These are phyloP conservation scores for Arnoldichthys spilopterus DNA, from an alignment of 2,797 vertebrate species.

Conservation along the genomic window DNA sequence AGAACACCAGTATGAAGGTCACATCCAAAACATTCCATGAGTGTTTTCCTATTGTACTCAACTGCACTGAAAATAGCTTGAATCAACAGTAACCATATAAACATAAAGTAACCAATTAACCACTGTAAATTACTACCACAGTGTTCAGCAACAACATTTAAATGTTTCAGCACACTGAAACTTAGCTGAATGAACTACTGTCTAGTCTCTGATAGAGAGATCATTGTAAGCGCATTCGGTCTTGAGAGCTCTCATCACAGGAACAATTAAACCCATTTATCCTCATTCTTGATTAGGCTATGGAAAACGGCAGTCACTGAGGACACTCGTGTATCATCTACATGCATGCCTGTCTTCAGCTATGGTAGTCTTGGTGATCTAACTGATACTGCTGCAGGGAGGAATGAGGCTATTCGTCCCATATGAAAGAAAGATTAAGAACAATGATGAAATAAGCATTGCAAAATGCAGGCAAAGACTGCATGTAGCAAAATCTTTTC, in stretches of 20 bases:
- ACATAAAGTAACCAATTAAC: neutral
- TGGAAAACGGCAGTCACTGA: constrained; percentile 33
- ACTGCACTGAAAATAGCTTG: neutral
- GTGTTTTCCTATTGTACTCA: neutral
- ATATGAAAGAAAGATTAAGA: neutral
- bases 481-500: neutral
- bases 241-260: constrained; percentile 4
- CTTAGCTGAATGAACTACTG: constrained; percentile 13
- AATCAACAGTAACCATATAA: neutral
- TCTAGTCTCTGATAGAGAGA: constrained; percentile 29
- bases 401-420: neutral
- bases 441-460: neutral
- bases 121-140: neutral
- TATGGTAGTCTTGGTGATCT: neutral
- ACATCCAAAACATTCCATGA: neutral
- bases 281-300: constrained; percentile 18
- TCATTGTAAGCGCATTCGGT: constrained; percentile 22
- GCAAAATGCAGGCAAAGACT: neutral
- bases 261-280: constrained; percentile 46
- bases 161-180: constrained; percentile 11
- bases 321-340: constrained; percentile 28
- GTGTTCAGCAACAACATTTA: neutral
- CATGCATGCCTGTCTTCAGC: constrained; percentile 2
- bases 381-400: neutral
- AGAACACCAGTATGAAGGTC: neutral